Conservation (phyloP, 2,113 vertebrate genomes). For the Ahaetulla prasina region DNA sequence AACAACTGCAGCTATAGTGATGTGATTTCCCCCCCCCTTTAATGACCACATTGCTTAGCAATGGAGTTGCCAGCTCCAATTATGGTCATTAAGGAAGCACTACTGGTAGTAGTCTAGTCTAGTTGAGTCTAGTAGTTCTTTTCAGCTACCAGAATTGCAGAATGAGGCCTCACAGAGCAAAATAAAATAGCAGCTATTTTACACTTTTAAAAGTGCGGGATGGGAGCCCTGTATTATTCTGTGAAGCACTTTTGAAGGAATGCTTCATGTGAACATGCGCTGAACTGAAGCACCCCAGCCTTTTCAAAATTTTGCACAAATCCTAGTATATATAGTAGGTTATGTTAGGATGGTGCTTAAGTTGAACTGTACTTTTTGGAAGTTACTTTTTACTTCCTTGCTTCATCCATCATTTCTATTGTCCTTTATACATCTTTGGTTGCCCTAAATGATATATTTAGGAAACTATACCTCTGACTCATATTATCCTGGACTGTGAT, state of each 20-base stretch:
- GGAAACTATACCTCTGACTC: constrained; percentile 1
- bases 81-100: not conserved
- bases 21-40: not conserved
- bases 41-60: not conserved
- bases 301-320: not conserved
- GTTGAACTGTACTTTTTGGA: not conserved
- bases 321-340: not conserved
- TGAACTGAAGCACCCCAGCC: not conserved
- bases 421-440: constrained; percentile 4
- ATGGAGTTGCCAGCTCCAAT: not conserved
- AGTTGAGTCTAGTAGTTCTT: not conserved
- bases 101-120: not conserved
- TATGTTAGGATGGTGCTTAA: not conserved
- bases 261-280: not conserved
- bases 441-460: constrained; percentile 23
- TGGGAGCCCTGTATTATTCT: not conserved
- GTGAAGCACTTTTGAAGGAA: not conserved
- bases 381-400: not conserved
- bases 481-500: not conserved
- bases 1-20: not conserved
- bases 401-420: constrained; percentile 8
- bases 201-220: not conserved
- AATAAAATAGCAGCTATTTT: not conserved
- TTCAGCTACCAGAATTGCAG: not conserved
- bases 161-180: not conserved